A percentile compares a stretch with the other conserved stretches of the same genome.
These are phyloP conservation scores for Aegypius monachus DNA, from an alignment of 2,113 vertebrate genomes.

Conservation along the genomic window DNA sequence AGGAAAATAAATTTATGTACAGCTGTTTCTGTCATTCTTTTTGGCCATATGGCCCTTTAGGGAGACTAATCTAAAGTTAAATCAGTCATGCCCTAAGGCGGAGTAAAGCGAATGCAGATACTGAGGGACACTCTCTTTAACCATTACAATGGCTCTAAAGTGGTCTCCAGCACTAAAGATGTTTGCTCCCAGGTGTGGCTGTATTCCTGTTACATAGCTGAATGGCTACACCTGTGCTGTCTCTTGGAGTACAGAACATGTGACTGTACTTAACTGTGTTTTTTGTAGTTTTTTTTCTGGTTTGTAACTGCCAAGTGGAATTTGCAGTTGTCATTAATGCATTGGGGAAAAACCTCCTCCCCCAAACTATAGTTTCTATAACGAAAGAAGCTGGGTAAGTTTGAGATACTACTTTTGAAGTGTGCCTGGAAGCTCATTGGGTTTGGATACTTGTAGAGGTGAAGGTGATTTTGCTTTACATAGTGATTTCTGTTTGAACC, in stretches of 20 bases:
- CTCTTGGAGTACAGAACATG: not conserved
- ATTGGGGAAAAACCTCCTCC: not conserved
- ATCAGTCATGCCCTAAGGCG: not conserved
- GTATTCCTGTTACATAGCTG: rapidly evolving
- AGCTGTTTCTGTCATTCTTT: not conserved
- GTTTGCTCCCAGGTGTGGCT: not conserved
- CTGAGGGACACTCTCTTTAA: not conserved
- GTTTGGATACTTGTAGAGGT: not conserved
- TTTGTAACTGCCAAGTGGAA: not conserved
- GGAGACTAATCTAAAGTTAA: not conserved
- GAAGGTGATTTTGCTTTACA: not conserved
- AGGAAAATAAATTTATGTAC: conserved; percentile 8
- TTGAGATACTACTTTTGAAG: not conserved
- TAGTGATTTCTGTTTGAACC: not conserved
- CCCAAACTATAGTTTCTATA: rapidly evolving
- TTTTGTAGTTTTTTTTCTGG: not conserved
- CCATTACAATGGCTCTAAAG: not conserved
- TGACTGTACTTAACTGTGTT: rapidly evolving
- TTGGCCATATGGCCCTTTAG: rapidly evolving
- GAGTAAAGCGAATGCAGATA: rapidly evolving
- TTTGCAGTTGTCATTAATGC: not conserved
- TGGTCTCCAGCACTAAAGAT: rapidly evolving
- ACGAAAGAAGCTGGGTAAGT: not conserved
- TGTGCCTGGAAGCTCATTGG: not conserved
- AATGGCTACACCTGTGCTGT: not conserved